phyloP scores from a whole-genome alignment of 2,113 vertebrate genomes.

The Rhinoptilus africanus region DNA sequence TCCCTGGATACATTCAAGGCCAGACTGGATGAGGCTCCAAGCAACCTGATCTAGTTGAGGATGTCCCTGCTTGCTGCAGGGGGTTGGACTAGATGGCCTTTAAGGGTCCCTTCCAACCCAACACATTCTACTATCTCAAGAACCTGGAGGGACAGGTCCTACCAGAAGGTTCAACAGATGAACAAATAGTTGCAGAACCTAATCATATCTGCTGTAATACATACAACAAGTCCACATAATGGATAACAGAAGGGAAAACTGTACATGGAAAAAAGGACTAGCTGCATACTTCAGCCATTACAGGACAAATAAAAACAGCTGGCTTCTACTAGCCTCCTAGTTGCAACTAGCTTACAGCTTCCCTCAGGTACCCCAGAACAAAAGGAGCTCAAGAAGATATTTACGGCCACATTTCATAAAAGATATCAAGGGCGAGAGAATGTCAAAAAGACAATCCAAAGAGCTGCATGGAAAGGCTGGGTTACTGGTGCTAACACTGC shows the following conservation, averaged over 20 bases:
- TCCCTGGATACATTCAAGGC: no score
- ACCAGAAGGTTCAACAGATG: not conserved
- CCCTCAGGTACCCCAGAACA: not conserved
- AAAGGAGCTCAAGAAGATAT: not conserved
- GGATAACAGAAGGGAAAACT: constrained; percentile 3
- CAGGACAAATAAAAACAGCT: constrained; percentile 19
- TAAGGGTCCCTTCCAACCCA: no score
- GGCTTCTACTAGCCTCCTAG: not conserved
- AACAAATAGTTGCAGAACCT: not conserved
- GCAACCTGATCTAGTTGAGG: no score
- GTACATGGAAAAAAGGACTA: not conserved
- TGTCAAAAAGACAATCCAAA: not conserved
- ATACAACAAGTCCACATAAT: not conserved
- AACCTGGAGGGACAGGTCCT: not conserved
- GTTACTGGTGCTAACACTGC: not conserved
- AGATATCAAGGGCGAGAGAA: not conserved
- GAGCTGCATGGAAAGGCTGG: not conserved
- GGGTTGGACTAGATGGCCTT: no score
- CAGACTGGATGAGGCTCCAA: no score
- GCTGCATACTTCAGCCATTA: constrained; percentile 15
- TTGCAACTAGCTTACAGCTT: not conserved
- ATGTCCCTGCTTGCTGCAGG: no score
- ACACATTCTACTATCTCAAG: not conserved
- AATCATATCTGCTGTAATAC: not conserved
- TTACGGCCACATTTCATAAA: not conserved